Evolutionary conservation across 2,797 vertebrate species (phyloP).

Genomic region (Bryconaethiops microstoma): DNA sequence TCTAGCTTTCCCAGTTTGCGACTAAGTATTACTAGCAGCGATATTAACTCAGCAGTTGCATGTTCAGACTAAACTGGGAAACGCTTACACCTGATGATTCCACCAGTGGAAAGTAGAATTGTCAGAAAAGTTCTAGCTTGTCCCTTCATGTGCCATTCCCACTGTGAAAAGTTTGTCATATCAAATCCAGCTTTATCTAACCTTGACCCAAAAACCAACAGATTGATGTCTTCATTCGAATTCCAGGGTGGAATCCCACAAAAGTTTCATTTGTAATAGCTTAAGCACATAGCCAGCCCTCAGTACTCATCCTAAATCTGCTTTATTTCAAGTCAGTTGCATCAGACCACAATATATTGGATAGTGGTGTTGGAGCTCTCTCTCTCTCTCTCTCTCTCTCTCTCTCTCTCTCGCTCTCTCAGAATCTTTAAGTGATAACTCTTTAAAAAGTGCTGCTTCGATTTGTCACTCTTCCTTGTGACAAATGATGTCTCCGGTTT

Average conservation of each 20-base stretch:
- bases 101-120: neutral
- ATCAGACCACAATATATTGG: slow-evolving; percentile 61
- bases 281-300: slow-evolving; percentile 27
- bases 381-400: slow-evolving; percentile 14
- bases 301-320: slow-evolving; percentile 41
- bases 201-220: slow-evolving; percentile 9
- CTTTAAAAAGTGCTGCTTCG: neutral
- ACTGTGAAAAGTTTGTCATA: neutral
- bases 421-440: slow-evolving; percentile 30
- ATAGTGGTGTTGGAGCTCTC: slow-evolving; percentile 27
- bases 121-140: neutral
- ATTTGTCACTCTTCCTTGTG: slow-evolving; percentile 1
- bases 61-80: neutral
- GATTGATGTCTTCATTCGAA: slow-evolving; percentile 42
- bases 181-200: slow-evolving; percentile 17
- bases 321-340: slow-evolving; percentile 69
- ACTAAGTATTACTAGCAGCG: no score
- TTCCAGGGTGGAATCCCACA: slow-evolving; percentile 55
- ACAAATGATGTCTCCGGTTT: slow-evolving; percentile 5
- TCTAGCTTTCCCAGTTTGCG: no score
- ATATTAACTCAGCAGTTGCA: neutral
- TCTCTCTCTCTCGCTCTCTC: slow-evolving; percentile 17
- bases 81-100: neutral
- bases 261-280: slow-evolving; percentile 46
- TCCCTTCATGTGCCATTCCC: neutral